Base-by-base conservation (phyloP, 2,888 invertebrate genomes). In the Megaustenia siamemsis region DNA sequence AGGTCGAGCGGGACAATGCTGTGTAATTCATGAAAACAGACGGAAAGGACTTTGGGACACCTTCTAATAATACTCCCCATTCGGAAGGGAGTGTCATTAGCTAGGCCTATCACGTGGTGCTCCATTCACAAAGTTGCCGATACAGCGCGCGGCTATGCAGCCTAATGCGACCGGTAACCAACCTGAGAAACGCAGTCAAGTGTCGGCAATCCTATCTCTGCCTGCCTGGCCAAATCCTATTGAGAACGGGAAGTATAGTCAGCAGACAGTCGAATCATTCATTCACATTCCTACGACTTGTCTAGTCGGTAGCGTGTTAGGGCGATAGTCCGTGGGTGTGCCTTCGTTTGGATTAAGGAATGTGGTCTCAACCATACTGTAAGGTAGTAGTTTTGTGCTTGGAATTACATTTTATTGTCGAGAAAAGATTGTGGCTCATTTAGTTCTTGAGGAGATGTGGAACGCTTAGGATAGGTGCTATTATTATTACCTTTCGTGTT, bases 111-210 rank as follows among this genome's bases (percentile, higher is more conserved):
- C 77, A 77, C 77, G 60, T 77, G 77, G 60, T 40, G 10, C 21
- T 77, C 38, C 77, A 77, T 77, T 77, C 77, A 77, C 60, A 77
- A 77, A 32, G 3, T 56, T 18, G 45, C 24, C 45, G 45, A 53
- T 32, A 28, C 32, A 15, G 28, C 8, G 28, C 32, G 12, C 15
- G 68, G 3, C 28, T 35, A 35, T 1, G 32, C 35, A n/a, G n/a
- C 28, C 15, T 32, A 28, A 68, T 35, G 18, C 28, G 68, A 68
- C 68, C n/a, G n/a, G n/a, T n/a, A n/a, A n/a, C n/a, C n/a, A n/a
- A n/a, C n/a, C n/a, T n/a, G n/a, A n/a, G n/a, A n/a, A n/a, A n/a
- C n/a, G n/a, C n/a, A n/a, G n/a, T n/a, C n/a, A n/a, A n/a, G n/a
- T n/a, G n/a, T n/a, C n/a, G n/a, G n/a, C n/a, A n/a, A n/a, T n/a